Percentiles rank a stretch among this genome's conserved stretches.
phyloP scores from a whole-genome alignment of 2,888 invertebrate genomes.

The Gerosis bhagava region DNA sequence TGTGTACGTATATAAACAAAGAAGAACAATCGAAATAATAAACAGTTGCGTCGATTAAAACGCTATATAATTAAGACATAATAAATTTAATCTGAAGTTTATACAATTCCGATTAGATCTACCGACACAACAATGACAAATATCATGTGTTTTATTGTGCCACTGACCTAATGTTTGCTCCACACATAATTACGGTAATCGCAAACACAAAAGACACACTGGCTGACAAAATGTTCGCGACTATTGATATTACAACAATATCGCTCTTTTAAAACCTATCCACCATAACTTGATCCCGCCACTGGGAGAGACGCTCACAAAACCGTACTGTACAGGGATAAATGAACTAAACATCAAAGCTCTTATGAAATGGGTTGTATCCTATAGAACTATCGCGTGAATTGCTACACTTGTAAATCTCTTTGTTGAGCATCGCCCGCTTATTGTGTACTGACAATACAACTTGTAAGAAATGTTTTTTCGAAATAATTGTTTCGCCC shows the following conservation, averaged over 20 bases:
- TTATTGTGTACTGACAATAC: slow-evolving; percentile 77
- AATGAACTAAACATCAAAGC: slow-evolving; percentile 50
- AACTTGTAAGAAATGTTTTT: slow-evolving; percentile 80
- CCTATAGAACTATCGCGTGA: slow-evolving; percentile 78
- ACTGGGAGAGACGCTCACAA: slow-evolving; percentile 36
- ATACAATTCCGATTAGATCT: slow-evolving; percentile 24
- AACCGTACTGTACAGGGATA: slow-evolving; percentile 40
- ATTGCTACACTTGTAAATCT: slow-evolving; percentile 79
- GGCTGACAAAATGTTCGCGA: slow-evolving; percentile 71
- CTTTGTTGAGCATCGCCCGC: slow-evolving; percentile 76
- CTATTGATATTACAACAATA: slow-evolving; percentile 79
- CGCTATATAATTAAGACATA: slow-evolving; percentile 15
- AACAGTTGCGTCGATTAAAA: too few relatives aligned
- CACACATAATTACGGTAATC: slow-evolving; percentile 73
- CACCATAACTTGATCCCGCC: slow-evolving; percentile 50
- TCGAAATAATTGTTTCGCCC: slow-evolving; percentile 60
- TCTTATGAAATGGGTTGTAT: slow-evolving; percentile 63
- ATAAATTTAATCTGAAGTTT: slow-evolving; percentile 22
- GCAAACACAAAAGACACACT: slow-evolving; percentile 67
- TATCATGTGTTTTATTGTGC: slow-evolving; percentile 37
- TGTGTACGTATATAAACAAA: too few relatives aligned
- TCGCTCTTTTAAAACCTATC: slow-evolving; percentile 75
- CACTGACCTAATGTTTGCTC: slow-evolving; percentile 46
- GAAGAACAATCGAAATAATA: too few relatives aligned
- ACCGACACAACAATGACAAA: slow-evolving; percentile 30